Evolutionary conservation across 2,888 invertebrate genomes (phyloP).

Genomic region (Ectobius pallidus): DNA sequence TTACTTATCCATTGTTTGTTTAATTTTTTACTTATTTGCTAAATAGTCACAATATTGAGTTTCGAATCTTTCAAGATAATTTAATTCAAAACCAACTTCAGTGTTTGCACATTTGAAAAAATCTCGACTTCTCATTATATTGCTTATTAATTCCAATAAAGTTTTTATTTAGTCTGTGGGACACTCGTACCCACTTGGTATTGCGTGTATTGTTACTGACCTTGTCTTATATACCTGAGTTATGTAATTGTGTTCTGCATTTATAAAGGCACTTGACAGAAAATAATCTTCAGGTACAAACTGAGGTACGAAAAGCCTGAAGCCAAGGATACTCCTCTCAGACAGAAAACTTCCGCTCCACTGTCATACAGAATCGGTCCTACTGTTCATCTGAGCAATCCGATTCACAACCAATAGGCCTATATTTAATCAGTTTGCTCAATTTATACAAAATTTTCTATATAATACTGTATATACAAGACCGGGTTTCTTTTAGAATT

Average conservation of each 20-base stretch:
- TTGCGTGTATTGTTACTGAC: too few relatives aligned
- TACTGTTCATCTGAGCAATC: not conserved
- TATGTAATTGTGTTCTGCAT: not conserved
- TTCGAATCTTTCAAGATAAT: too few relatives aligned
- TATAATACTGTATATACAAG: not conserved
- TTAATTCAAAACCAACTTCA: too few relatives aligned
- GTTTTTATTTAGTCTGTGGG: not conserved
- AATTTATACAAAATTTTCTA: not conserved
- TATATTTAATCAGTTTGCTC: not conserved
- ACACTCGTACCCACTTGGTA: not conserved
- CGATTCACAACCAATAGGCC: not conserved
- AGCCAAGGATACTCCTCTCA: not conserved
- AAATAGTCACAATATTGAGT: too few relatives aligned
- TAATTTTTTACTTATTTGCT: too few relatives aligned
- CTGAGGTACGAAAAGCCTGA: not conserved
- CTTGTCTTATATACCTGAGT: too few relatives aligned
- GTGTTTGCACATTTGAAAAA: too few relatives aligned
- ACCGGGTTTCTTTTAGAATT: not conserved
- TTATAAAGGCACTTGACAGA: not conserved
- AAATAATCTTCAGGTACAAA: not conserved
- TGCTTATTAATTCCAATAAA: too few relatives aligned
- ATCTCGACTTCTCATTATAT: too few relatives aligned
- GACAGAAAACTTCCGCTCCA: not conserved
- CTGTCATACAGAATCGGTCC: not conserved
- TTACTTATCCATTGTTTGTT: too few relatives aligned